phyloP scores from a whole-genome alignment of 2,113 vertebrate genomes.

The Platichthys flesus region DNA sequence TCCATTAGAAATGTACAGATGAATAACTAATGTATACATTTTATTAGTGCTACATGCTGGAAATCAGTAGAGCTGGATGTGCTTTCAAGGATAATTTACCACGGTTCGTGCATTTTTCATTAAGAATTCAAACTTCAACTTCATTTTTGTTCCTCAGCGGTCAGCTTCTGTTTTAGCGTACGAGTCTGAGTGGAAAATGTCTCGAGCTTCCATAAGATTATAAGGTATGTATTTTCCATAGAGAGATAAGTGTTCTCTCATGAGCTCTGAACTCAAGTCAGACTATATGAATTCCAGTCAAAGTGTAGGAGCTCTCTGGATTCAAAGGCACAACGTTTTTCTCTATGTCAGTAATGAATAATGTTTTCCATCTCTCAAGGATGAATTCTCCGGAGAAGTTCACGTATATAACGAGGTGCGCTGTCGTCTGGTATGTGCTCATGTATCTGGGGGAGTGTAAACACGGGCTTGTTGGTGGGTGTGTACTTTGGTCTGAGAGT shows the following conservation, averaged over 20 bases:
- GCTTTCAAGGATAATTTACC: slow-evolving; percentile 8
- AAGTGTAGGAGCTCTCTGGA: slow-evolving; percentile 32
- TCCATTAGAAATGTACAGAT: background rate
- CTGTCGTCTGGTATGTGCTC: slow-evolving; percentile 13
- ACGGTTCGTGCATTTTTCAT: slow-evolving; percentile 21
- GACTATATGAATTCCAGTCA: slow-evolving; percentile 45
- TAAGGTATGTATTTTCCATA: slow-evolving; percentile 42
- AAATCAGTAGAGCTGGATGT: background rate
- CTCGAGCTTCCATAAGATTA: slow-evolving; percentile 26
- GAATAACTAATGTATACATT: slow-evolving; percentile 22
- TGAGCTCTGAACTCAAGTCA: slow-evolving; percentile 34
- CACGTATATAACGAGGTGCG: slow-evolving; percentile 29
- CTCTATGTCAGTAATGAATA: slow-evolving; percentile 57
- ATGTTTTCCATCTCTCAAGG: slow-evolving; percentile 50
- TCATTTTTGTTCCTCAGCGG: slow-evolving; percentile 14
- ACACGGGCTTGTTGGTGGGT: slow-evolving; percentile 10
- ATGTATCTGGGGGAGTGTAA: background rate
- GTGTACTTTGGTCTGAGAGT: slow-evolving; percentile 25
- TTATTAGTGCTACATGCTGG: background rate
- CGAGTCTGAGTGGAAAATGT: slow-evolving; percentile 14
- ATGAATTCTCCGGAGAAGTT: slow-evolving; percentile 25
- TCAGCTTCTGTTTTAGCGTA: slow-evolving; percentile 19
- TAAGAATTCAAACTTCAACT: background rate
- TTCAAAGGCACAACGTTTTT: slow-evolving; percentile 46
- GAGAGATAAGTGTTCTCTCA: slow-evolving; percentile 30